Evolutionary conservation across 2,888 invertebrate genomes (phyloP).

Genomic region (Emmelina monodactyla): DNA sequence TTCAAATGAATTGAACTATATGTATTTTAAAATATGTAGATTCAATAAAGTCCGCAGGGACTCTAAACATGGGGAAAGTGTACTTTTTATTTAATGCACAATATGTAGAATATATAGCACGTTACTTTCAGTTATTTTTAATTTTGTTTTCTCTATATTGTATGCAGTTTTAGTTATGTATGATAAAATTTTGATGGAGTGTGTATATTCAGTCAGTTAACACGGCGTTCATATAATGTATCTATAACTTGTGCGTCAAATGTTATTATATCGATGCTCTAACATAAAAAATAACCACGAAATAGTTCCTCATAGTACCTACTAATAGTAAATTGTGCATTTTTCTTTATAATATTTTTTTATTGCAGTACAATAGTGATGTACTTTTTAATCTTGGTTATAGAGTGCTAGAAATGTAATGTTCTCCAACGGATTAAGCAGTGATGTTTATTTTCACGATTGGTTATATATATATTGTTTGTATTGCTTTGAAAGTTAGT

Average conservation of each 20-base stretch:
- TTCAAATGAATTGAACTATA: slow-evolving; percentile 43
- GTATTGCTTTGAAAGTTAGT: no score
- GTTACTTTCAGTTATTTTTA: not conserved
- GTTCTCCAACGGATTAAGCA: no score
- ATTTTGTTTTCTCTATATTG: not conserved
- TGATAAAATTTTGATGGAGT: no score
- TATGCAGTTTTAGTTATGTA: not conserved
- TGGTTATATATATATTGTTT: not conserved
- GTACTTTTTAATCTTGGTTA: slow-evolving; percentile 41
- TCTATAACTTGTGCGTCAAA: not conserved
- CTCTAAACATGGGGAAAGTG: not conserved
- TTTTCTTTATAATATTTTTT: slow-evolving; percentile 53
- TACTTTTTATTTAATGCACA: slow-evolving; percentile 3
- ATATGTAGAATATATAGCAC: not conserved
- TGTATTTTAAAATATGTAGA: slow-evolving; percentile 56
- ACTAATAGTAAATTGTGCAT: slow-evolving; percentile 64
- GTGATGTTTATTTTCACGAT: not conserved
- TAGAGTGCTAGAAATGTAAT: slow-evolving; percentile 12
- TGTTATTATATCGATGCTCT: slow-evolving; percentile 12
- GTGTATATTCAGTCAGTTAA: not conserved
- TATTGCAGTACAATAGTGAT: slow-evolving; percentile 56
- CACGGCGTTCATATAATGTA: no score
- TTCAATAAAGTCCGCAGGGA: slow-evolving; percentile 18
- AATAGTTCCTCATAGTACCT: slow-evolving; percentile 66
- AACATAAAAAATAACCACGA: slow-evolving; percentile 49